phyloP scores from a whole-genome alignment of 1,140 invertebrate genomes.

The Hycleus cichorii region DNA sequence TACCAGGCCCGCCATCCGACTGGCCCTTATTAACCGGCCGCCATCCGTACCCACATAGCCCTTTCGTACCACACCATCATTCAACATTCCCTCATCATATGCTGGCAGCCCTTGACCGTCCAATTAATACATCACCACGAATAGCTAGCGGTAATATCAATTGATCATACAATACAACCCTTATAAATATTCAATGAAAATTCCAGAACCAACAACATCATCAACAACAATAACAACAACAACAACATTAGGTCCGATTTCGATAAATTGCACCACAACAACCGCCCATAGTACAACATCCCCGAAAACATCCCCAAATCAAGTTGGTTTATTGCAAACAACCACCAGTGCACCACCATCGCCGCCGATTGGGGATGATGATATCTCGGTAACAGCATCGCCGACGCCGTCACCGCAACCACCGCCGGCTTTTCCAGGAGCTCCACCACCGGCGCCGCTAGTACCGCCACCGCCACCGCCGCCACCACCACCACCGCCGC shows the following conservation, averaged over 20 bases:
- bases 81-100: conserved; percentile 54
- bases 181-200: background rate
- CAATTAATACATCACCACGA: conserved; percentile 37
- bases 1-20: conserved; percentile 47
- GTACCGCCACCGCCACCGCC: conserved; percentile 42
- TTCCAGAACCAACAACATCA: conserved; percentile 31
- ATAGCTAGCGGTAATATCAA: conserved; percentile 37
- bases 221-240: conserved; percentile 18
- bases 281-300: conserved; percentile 57
- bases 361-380: conserved; percentile 47
- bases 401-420: conserved; percentile 48
- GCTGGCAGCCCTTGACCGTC: conserved; percentile 43
- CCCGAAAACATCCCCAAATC: conserved; percentile 46
- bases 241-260: conserved; percentile 38
- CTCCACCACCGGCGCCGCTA: conserved; percentile 44
- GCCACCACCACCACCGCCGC: conserved; percentile 39
- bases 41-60: conserved; percentile 47
- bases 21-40: conserved; percentile 50
- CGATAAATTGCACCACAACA: conserved; percentile 36
- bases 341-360: conserved; percentile 40
- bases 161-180: background rate
- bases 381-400: conserved; percentile 62
- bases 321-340: conserved; percentile 42
- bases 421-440: conserved; percentile 40
- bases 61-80: conserved; percentile 46